A percentile compares a stretch with the other conserved stretches of the same genome.
Evolutionary conservation across 2,797 vertebrate species (phyloP).

Genomic region (Alectoris magna): DNA sequence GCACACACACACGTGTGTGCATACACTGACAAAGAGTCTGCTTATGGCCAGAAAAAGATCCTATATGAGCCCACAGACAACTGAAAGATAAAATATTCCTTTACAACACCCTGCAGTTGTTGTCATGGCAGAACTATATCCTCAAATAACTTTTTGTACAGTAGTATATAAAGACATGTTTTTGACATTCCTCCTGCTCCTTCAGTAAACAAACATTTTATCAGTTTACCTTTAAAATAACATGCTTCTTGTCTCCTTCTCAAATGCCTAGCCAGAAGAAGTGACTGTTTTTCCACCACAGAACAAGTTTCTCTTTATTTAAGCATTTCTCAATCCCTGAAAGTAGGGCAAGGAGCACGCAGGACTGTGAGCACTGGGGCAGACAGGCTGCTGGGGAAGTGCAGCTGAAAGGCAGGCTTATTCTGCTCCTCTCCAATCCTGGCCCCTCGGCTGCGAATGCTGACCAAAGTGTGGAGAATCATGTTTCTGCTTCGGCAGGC

Average conservation of each 20-base stretch:
- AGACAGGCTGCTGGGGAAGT: neutral
- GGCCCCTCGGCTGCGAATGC: neutral
- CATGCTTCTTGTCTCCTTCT: slow-evolving; percentile 53
- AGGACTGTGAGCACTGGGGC: neutral
- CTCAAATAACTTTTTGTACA: neutral
- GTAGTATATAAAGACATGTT: neutral
- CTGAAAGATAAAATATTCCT: neutral
- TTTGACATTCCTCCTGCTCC: slow-evolving; percentile 30
- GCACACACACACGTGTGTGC: accelerated
- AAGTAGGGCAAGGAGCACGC: neutral
- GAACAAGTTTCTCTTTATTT: slow-evolving; percentile 67
- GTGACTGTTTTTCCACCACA: slow-evolving; percentile 27
- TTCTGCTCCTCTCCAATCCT: slow-evolving; percentile 26
- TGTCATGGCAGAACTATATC: neutral
- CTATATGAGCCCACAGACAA: neutral
- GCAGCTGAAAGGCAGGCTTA: slow-evolving; percentile 59
- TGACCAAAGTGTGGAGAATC: slow-evolving; percentile 33
- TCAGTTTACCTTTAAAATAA: slow-evolving; percentile 72
- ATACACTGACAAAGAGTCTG: neutral
- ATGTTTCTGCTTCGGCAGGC: slow-evolving; percentile 59
- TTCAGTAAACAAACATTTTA: slow-evolving; percentile 60
- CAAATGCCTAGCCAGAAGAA: slow-evolving; percentile 56
- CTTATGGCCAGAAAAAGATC: neutral
- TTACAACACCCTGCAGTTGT: neutral
- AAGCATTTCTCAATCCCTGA: slow-evolving; percentile 37